Conservation (phyloP, 2,797 vertebrate genomes). For the Sus cebifrons region DNA sequence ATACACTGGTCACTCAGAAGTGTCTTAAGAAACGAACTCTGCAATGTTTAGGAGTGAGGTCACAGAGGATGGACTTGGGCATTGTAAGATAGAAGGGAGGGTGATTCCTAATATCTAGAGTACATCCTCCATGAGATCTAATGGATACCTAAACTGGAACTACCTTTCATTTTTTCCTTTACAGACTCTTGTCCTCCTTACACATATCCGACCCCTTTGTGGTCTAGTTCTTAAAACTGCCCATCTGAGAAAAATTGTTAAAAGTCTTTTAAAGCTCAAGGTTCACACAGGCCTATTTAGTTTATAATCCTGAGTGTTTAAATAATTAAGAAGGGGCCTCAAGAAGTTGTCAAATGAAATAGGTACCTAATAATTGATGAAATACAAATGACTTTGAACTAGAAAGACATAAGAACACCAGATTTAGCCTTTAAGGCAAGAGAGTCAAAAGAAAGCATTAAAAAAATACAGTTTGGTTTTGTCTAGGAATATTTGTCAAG, state of each 20-base stretch:
- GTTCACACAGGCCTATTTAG: conserved; percentile 9
- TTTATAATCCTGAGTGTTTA: conserved; percentile 59
- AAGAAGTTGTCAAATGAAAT: conserved; percentile 50
- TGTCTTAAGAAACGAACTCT: not conserved
- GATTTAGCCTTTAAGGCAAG: conserved; percentile 24
- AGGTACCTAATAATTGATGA: conserved; percentile 52
- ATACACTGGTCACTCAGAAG: not conserved
- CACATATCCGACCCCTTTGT: not conserved
- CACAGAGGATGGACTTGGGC: not conserved
- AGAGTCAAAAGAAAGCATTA: not conserved
- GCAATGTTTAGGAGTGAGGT: not conserved
- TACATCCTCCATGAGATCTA: not conserved
- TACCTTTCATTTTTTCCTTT: not conserved
- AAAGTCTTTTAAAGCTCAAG: not conserved
- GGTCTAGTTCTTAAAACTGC: not conserved
- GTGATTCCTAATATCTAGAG: not conserved
- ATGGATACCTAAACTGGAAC: not conserved
- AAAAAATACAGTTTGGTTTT: conserved; percentile 5
- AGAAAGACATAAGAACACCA: not conserved
- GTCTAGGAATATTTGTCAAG: not conserved
- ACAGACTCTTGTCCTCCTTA: not conserved
- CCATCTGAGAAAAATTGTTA: not conserved
- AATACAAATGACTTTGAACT: conserved; percentile 50
- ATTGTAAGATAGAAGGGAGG: not conserved
- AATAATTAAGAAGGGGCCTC: conserved; percentile 60